Conservation (phyloP, 2,888 invertebrate species). For the Lydus trimaculatus region DNA sequence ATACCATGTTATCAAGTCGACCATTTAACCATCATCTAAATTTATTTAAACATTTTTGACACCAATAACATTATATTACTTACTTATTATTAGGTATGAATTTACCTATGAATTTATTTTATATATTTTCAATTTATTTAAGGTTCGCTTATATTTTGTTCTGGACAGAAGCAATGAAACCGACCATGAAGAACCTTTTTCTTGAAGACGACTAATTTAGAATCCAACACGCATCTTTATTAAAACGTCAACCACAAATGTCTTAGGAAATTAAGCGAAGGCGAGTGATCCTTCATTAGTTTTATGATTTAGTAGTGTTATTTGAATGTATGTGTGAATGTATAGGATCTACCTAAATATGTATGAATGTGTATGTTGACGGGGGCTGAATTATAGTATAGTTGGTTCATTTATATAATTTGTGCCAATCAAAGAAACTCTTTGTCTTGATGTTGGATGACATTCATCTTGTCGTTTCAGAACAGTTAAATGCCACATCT, state of each 20-base stretch:
- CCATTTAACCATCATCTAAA: slow-evolving; percentile 15
- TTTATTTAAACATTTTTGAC: not conserved
- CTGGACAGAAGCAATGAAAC: not conserved
- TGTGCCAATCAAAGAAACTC: slow-evolving; percentile 57
- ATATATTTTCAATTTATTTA: not conserved
- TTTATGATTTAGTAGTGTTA: slow-evolving; percentile 49
- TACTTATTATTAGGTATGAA: no score
- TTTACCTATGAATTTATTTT: no score
- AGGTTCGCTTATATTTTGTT: not conserved
- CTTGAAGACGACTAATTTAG: slow-evolving; percentile 34
- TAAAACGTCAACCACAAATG: slow-evolving; percentile 53
- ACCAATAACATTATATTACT: not conserved
- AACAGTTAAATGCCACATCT: slow-evolving; percentile 59
- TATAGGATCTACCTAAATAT: not conserved
- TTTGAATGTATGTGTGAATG: not conserved
- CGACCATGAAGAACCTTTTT: slow-evolving; percentile 32
- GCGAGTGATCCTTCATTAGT: slow-evolving; percentile 51
- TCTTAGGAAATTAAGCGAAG: slow-evolving; percentile 50
- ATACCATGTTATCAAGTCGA: slow-evolving; percentile 26
- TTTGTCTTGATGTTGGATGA: slow-evolving; percentile 53
- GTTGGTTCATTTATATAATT: slow-evolving; percentile 57
- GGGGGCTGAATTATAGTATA: slow-evolving; percentile 44
- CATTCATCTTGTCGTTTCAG: slow-evolving; percentile 57
- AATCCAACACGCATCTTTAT: slow-evolving; percentile 43
- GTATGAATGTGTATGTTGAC: slow-evolving; percentile 42